Evolutionary conservation across 2,113 vertebrate species (phyloP).

Genomic region (Syngnathus typhle): DNA sequence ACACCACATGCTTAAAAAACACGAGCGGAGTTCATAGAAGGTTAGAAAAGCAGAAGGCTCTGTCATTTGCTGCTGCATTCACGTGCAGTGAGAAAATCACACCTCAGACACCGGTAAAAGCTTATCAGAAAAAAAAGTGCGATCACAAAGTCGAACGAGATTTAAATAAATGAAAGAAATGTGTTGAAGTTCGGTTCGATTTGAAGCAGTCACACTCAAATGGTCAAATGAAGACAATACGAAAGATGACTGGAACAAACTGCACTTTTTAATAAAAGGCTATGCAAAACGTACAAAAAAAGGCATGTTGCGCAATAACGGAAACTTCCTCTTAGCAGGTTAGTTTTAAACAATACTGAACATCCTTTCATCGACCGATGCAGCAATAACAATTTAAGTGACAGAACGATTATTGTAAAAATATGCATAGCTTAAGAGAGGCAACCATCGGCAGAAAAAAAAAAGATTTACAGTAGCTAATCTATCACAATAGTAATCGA

Average conservation of each 20-base stretch:
- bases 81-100: not conserved
- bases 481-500: conserved; percentile 30
- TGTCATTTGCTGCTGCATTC: not conserved
- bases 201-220: conserved; percentile 26
- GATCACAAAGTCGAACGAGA: not conserved
- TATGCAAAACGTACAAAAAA: conserved; percentile 69
- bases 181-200: conserved; percentile 2
- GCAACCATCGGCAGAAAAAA: conserved; percentile 56
- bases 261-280: conserved; percentile 70
- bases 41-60: conserved; percentile 10
- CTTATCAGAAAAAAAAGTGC: not conserved
- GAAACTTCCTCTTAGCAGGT: conserved; percentile 45
- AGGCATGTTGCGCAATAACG: conserved; percentile 66
- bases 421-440: conserved; percentile 69
- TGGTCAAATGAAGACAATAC: conserved; percentile 69
- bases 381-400: conserved; percentile 45
- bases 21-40: conserved; percentile 34
- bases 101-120: conserved; percentile 6
- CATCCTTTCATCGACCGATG: conserved; percentile 35
- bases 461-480: conserved; percentile 10
- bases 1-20: conserved; percentile 32
- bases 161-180: not conserved
- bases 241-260: conserved; percentile 63
- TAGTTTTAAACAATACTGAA: conserved; percentile 62
- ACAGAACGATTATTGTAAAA: conserved; percentile 17